Conservation (phyloP, 2,113 vertebrate species). For the Thunnus maccoyii region DNA sequence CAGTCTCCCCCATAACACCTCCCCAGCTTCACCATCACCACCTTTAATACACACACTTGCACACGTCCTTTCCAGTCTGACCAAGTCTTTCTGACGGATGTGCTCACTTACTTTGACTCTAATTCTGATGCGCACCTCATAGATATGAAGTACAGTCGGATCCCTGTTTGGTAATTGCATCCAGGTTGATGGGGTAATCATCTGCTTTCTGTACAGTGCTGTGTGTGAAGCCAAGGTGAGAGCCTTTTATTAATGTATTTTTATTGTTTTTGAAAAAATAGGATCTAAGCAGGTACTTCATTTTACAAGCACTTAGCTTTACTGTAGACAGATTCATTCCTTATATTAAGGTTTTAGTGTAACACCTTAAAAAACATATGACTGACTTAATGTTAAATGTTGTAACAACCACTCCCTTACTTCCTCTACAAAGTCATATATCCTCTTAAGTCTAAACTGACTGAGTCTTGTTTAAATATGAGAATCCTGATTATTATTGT, state of each 20-base stretch:
- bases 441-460: no score
- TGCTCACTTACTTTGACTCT: constrained; percentile 3
- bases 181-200: background rate
- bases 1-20: background rate
- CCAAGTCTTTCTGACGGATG: constrained; percentile 6
- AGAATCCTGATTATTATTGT: no score
- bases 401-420: no score
- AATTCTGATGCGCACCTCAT: background rate
- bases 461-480: no score
- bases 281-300: no score
- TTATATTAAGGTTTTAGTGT: no score
- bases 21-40: background rate
- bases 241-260: background rate
- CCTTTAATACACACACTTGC: background rate
- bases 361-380: no score
- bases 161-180: constrained; percentile 3
- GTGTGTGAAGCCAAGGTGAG: constrained; percentile 61
- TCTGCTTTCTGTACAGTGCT: background rate
- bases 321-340: background rate
- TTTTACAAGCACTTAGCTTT: background rate
- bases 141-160: constrained; percentile 12
- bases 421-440: no score
- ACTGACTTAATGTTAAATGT: no score
- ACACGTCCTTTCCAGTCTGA: background rate
- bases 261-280: background rate